These are phyloP conservation scores for Novumbra hubbsi DNA, from an alignment of 2,797 vertebrate species.

Conservation along the genomic window DNA sequence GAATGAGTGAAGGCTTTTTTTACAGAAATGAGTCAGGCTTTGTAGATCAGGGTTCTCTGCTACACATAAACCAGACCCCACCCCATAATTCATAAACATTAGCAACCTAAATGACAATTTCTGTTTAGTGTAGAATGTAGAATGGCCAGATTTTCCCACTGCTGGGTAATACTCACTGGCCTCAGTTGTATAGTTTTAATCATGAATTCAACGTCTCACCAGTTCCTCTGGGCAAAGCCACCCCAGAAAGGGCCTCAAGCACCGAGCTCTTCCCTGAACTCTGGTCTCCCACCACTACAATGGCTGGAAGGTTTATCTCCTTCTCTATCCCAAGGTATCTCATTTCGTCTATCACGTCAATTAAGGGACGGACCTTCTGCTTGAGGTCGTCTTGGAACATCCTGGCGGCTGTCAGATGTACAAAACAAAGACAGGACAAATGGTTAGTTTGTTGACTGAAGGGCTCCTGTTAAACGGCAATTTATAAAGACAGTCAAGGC, in stretches of 20 bases:
- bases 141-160: too few species aligned
- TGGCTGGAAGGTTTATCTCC: conserved; percentile 81
- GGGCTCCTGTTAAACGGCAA: too few species aligned
- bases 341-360: conserved; percentile 85
- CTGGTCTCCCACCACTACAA: conserved; percentile 90
- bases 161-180: too few species aligned
- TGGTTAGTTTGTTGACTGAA: neutral
- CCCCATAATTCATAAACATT: too few species aligned
- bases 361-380: conserved; percentile 80
- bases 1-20: too few species aligned
- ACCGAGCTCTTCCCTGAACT: conserved; percentile 93
- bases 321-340: conserved; percentile 81
- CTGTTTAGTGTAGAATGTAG: too few species aligned
- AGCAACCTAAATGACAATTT: too few species aligned
- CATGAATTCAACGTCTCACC: conserved; percentile 59
- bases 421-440: neutral
- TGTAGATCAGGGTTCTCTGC: too few species aligned
- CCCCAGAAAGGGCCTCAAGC: conserved; percentile 87
- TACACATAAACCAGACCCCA: too few species aligned
- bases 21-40: too few species aligned
- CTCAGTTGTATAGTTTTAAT: too few species aligned
- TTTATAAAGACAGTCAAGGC: too few species aligned
- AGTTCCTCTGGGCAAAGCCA: conserved; percentile 84
- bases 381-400: conserved; percentile 68
- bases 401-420: neutral